A percentile compares a stretch with the other conserved stretches of the same genome.
phyloP scores from a whole-genome alignment of 2,888 invertebrate species.

The Cryptus armator region DNA sequence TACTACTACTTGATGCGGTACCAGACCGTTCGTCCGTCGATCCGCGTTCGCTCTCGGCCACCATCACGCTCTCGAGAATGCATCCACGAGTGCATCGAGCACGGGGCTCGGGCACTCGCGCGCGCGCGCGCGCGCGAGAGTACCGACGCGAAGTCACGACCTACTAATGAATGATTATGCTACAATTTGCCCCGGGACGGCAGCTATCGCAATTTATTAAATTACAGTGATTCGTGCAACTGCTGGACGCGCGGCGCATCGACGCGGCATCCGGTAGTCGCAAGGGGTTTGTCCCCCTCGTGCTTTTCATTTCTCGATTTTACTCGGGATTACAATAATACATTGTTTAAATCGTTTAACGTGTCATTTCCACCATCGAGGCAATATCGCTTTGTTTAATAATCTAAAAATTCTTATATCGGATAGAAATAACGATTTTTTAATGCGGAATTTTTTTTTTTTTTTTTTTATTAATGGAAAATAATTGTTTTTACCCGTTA shows the following conservation, averaged over 20 bases:
- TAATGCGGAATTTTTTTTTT: not conserved
- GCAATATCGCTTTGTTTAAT: too few species aligned
- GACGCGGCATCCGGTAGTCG: conserved; percentile 79
- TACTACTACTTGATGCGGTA: conserved; percentile 18
- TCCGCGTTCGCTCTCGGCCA: conserved; percentile 31
- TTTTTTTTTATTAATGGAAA: not conserved
- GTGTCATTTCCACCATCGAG: too few species aligned
- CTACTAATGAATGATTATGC: conserved; percentile 85
- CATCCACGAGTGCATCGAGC: conserved; percentile 52
- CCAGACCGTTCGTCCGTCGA: conserved; percentile 37
- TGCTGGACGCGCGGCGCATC: conserved; percentile 68
- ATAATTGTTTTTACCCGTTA: conserved; percentile 17
- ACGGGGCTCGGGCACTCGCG: conserved; percentile 36
- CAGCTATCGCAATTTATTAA: conserved; percentile 84
- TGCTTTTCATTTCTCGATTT: conserved; percentile 15
- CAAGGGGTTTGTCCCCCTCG: conserved; percentile 38
- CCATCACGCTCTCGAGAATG: conserved; percentile 23
- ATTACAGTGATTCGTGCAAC: conserved; percentile 83
- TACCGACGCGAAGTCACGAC: conserved; percentile 82
- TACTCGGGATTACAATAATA: not conserved
- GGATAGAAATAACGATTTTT: not conserved
- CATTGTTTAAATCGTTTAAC: not conserved
- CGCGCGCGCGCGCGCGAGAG: conserved; percentile 63
- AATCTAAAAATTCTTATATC: too few species aligned
- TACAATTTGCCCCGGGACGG: conserved; percentile 84